Evolutionary conservation across 2,113 vertebrate species (phyloP).

Genomic region (Murina feae): DNA sequence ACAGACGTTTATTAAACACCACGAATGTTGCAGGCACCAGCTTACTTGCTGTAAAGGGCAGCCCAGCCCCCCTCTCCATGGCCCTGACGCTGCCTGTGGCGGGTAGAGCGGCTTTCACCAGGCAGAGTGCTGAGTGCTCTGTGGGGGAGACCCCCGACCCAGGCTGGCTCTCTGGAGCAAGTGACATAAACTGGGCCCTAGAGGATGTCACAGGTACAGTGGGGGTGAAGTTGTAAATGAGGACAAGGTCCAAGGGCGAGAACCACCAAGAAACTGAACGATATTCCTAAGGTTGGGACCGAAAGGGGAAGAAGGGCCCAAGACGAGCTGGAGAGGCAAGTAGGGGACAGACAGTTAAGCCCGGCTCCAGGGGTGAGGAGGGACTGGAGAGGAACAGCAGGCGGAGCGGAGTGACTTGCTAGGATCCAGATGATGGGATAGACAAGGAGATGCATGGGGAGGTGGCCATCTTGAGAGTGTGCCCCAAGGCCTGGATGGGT

Average conservation of each 20-base stretch:
- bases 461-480: background rate
- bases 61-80: background rate
- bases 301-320: background rate
- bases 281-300: background rate
- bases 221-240: background rate
- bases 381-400: accelerated
- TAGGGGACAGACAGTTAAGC: too few relatives aligned
- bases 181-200: background rate
- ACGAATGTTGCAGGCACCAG: background rate
- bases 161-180: background rate
- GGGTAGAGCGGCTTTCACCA: accelerated
- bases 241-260: background rate
- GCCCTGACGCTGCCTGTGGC: accelerated
- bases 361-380: background rate
- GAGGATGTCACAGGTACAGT: background rate
- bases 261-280: background rate
- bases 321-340: background rate
- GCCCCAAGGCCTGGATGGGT: background rate
- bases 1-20: background rate
- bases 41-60: background rate
- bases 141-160: background rate
- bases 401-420: background rate
- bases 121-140: background rate
- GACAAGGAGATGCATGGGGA: background rate
- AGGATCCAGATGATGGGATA: background rate